Conservation (phyloP, 2,797 vertebrate species). For the Heteromormyrus szaboi region DNA sequence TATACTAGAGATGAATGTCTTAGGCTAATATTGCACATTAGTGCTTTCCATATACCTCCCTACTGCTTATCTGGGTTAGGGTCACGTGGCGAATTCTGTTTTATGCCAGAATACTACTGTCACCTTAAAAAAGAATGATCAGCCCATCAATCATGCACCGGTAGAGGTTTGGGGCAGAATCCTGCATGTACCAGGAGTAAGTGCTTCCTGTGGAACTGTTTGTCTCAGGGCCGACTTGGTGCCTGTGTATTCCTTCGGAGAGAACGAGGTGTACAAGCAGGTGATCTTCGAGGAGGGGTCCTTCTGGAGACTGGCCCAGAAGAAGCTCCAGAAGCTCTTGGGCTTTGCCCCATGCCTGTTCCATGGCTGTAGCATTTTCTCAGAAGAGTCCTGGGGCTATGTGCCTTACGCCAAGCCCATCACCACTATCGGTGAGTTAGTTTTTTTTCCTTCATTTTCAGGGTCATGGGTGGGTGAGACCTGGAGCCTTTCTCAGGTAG, state of each 20-base stretch:
- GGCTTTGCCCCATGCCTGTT: slow-evolving; percentile 94
- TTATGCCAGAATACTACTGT: not conserved
- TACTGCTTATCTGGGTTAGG: not conserved
- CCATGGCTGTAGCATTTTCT: slow-evolving; percentile 87
- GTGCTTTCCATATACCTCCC: not conserved
- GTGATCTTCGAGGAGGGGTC: slow-evolving; percentile 85
- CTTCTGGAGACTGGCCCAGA: slow-evolving; percentile 75
- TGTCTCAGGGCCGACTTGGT: slow-evolving; percentile 83
- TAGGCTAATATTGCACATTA: not conserved
- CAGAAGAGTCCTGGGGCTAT: slow-evolving; percentile 77
- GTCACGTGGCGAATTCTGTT: not conserved
- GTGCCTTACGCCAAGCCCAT: slow-evolving; percentile 87
- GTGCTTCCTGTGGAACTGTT: not conserved
- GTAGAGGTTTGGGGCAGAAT: not conserved
- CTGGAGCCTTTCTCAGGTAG: not conserved
- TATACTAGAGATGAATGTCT: not conserved
- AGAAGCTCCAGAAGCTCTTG: slow-evolving; percentile 83
- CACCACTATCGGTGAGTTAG: slow-evolving; percentile 62
- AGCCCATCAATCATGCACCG: not conserved
- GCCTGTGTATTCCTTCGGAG: slow-evolving; percentile 90
- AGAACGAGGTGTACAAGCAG: slow-evolving; percentile 90
- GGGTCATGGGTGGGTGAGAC: not conserved
- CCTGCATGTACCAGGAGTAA: not conserved
- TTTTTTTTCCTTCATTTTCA: not conserved
- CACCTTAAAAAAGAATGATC: not conserved